Evolutionary conservation across 2,888 invertebrate species (phyloP).

Genomic region (Schizaphis graminum): DNA sequence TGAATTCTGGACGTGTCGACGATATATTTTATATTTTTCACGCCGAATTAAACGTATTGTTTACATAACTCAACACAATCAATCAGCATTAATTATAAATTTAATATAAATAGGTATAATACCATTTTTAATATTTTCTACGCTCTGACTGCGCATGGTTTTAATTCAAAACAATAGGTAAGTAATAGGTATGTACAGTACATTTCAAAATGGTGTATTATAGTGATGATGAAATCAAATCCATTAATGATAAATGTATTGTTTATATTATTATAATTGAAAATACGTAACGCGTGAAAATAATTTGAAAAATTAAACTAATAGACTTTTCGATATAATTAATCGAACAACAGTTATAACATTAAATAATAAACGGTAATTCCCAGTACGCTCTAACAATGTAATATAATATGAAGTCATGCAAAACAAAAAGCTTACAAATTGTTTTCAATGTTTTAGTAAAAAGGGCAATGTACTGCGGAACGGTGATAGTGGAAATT

Average conservation of each 20-base stretch:
- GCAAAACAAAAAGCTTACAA: neutral
- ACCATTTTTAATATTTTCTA: neutral
- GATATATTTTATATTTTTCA: neutral
- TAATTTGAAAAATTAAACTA: neutral
- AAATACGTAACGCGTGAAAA: neutral
- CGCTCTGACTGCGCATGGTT: neutral
- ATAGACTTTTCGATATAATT: neutral
- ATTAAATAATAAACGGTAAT: neutral
- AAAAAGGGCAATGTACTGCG: neutral
- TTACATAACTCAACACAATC: neutral
- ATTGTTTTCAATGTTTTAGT: neutral
- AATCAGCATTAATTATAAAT: neutral
- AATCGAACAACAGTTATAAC: neutral
- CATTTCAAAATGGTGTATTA: neutral
- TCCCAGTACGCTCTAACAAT: neutral
- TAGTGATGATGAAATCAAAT: neutral
- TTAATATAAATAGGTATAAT: neutral
- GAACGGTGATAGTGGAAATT: neutral
- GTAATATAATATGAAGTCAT: neutral
- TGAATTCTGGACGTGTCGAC: neutral
- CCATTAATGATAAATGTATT: neutral
- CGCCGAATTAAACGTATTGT: neutral
- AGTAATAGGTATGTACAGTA: neutral
- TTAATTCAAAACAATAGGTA: neutral
- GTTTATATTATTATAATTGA: neutral